Conservation (phyloP, 2,113 vertebrate species). For the Petromus typicus region DNA sequence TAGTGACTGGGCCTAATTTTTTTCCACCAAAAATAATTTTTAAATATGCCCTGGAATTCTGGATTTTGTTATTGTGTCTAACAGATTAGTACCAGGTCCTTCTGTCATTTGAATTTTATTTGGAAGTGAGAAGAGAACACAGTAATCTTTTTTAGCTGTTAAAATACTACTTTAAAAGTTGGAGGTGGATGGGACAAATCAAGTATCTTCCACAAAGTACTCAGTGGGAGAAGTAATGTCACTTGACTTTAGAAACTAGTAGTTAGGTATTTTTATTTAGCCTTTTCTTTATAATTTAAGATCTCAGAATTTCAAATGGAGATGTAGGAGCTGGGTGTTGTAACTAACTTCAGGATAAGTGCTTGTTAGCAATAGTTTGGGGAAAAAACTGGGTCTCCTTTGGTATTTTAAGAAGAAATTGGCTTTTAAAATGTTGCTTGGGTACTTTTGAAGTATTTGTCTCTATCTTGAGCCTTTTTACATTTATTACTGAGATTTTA, state of each 20-base stretch:
- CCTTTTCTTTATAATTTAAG: conserved; percentile 69
- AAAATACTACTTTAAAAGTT: conserved; percentile 50
- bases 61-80: background rate
- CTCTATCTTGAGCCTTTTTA: background rate
- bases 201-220: conserved; percentile 30
- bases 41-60: conserved; percentile 35
- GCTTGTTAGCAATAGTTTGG: conserved; percentile 10
- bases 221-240: conserved; percentile 56
- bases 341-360: background rate
- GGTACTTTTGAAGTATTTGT: background rate
- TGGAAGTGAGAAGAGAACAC: conserved; percentile 43
- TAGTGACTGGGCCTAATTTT: background rate
- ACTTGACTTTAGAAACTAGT: conserved; percentile 67
- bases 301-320: conserved; percentile 40
- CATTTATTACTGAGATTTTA: conserved; percentile 26
- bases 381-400: background rate
- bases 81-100: conserved; percentile 24
- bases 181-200: conserved; percentile 58
- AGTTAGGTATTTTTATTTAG: conserved; percentile 71
- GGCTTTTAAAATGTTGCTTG: conserved; percentile 35
- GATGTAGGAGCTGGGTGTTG: background rate
- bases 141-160: conserved; percentile 47
- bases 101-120: conserved; percentile 59
- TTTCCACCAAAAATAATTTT: conserved; percentile 8
- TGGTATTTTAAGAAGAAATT: background rate